phyloP scores from a whole-genome alignment of 2,888 invertebrate species.

The Sinohyriopsis cumingii region DNA sequence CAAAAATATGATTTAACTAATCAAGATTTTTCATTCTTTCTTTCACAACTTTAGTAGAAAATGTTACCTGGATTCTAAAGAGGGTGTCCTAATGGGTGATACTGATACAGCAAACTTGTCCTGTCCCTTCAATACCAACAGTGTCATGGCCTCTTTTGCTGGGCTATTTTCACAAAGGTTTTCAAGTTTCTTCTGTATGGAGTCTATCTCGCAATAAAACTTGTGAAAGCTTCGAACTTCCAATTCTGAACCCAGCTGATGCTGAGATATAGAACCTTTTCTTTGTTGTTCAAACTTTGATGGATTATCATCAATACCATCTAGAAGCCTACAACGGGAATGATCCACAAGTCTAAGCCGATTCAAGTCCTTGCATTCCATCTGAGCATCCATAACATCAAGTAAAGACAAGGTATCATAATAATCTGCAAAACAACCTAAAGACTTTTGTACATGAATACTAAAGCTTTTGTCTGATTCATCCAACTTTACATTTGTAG shows the following conservation, averaged over 20 bases:
- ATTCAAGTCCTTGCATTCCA: no score
- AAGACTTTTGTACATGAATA: constrained; percentile 15
- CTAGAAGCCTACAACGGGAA: no score
- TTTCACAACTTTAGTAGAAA: no score
- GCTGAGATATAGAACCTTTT: neutral
- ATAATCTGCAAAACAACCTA: constrained; percentile 38
- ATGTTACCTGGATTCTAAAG: no score
- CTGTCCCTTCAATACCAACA: constrained; percentile 1
- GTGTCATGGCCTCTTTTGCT: no score
- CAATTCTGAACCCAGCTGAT: constrained; percentile 24
- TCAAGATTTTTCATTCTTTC: no score
- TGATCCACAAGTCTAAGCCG: no score
- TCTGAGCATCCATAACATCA: constrained; percentile 29
- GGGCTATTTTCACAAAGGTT: constrained; percentile 1
- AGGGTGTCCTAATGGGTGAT: no score
- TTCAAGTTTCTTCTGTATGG: constrained; percentile 14
- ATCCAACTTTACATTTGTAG: no score
- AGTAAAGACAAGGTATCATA: constrained; percentile 46
- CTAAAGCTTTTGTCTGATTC: neutral
- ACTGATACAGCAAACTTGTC: constrained; percentile 30
- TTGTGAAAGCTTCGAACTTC: constrained; percentile 26
- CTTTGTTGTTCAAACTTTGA: no score
- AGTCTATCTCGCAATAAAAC: constrained; percentile 19
- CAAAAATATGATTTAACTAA: no score
- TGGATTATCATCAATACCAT: no score